Percentiles rank a stretch among this genome's conserved stretches.
Evolutionary conservation across 2,797 vertebrate species (phyloP).

Genomic region (Bovichtus variegatus): DNA sequence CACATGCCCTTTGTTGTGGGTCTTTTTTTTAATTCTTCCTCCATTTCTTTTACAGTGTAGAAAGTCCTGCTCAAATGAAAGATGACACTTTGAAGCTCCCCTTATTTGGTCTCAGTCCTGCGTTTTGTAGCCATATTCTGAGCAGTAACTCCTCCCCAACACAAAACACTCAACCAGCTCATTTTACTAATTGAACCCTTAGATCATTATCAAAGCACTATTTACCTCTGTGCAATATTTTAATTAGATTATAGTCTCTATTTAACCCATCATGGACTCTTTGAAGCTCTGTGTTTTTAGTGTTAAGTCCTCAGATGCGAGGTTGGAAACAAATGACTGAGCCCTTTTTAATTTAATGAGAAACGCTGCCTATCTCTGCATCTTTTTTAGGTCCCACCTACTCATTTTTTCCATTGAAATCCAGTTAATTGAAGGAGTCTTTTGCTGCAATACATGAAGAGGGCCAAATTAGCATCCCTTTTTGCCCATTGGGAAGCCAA

Average conservation of each 20-base stretch:
- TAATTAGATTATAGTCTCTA: conserved; percentile 99
- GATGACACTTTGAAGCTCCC: conserved; percentile 82
- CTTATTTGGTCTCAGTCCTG: conserved; percentile 82
- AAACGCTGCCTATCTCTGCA: conserved; percentile 91
- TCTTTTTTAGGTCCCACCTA: conserved; percentile 84
- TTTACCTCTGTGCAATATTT: conserved; percentile 98
- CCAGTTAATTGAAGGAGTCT: conserved; percentile 99
- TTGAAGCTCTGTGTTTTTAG: conserved; percentile 95
- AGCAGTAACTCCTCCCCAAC: conserved; percentile 88
- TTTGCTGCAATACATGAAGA: conserved; percentile 96
- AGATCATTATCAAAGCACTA: conserved; percentile 99
- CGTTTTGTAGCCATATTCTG: conserved; percentile 82
- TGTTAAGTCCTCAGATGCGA: conserved; percentile 97
- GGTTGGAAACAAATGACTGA: conserved; percentile 90
- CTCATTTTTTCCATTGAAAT: conserved; percentile 93
- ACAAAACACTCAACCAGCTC: conserved; percentile 87
- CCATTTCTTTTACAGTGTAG: conserved; percentile 40
- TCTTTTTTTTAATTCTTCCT: conserved; percentile 57
- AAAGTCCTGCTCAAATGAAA: conserved; percentile 70
- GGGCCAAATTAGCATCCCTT: conserved; percentile 97
- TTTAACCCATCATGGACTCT: conserved; percentile 99
- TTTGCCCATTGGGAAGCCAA: conserved; percentile 91
- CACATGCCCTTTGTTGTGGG: not conserved
- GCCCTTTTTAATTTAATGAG: conserved; percentile 98
- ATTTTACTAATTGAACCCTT: conserved; percentile 95